Percentiles rank a stretch among this genome's conserved stretches.
Conservation (phyloP, 2,888 invertebrate species). For the Atethmia centrago region DNA sequence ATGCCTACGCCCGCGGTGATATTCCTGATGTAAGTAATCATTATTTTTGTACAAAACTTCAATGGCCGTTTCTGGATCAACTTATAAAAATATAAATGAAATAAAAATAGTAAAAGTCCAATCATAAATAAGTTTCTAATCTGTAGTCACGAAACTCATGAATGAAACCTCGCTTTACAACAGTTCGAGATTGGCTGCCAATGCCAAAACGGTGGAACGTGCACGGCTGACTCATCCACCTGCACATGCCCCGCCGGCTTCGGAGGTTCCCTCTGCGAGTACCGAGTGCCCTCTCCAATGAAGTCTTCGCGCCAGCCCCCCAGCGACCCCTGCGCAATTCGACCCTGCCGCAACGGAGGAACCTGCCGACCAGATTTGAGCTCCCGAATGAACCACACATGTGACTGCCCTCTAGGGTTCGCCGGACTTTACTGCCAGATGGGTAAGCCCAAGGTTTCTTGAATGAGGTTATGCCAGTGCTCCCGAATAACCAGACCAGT, state of each 20-base stretch:
- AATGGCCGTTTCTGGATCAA: not conserved
- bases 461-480: not conserved
- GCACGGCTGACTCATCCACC: slow-evolving; percentile 87
- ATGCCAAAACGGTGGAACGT: slow-evolving; percentile 93
- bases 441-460: slow-evolving; percentile 86
- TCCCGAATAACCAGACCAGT: not conserved
- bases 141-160: not conserved
- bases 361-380: slow-evolving; percentile 91
- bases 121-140: not conserved
- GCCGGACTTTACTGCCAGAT: slow-evolving; percentile 95
- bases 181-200: slow-evolving; percentile 84
- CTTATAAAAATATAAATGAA: not conserved
- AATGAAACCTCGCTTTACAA: not conserved
- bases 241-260: slow-evolving; percentile 90
- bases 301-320: slow-evolving; percentile 75
- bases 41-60: not conserved
- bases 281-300: slow-evolving; percentile 70
- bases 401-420: slow-evolving; percentile 95
- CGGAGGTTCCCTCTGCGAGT: slow-evolving; percentile 83
- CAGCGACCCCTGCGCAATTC: slow-evolving; percentile 89
- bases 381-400: slow-evolving; percentile 90
- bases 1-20: slow-evolving; percentile 81
- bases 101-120: not conserved
- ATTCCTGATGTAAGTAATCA: slow-evolving; percentile 78
- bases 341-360: slow-evolving; percentile 95